Evolutionary conservation across 2,888 invertebrate genomes (phyloP).

Genomic region (Mactromeris polynyma): DNA sequence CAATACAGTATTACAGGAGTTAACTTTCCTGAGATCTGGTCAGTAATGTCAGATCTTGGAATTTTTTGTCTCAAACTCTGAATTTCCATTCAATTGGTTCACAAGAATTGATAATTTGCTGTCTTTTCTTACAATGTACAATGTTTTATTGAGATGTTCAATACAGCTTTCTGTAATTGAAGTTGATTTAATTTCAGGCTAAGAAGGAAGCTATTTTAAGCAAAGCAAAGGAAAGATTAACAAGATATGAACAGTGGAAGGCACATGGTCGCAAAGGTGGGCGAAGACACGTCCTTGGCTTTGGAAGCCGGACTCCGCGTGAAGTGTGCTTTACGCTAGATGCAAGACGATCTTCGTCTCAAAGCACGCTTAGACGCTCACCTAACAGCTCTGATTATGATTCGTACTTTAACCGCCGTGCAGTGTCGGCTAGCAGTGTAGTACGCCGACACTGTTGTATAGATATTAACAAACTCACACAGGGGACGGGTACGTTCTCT

Average conservation of each 20-base stretch:
- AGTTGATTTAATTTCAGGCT: conserved; percentile 74
- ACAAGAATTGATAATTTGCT: too few relatives aligned
- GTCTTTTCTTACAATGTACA: too few relatives aligned
- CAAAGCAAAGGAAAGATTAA: conserved; percentile 81
- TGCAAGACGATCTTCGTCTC: conserved; percentile 83
- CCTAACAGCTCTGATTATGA: conserved; percentile 84
- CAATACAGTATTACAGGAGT: neutral
- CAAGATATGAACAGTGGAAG: conserved; percentile 84
- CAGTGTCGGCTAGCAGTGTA: conserved; percentile 84
- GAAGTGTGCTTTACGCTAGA: conserved; percentile 84
- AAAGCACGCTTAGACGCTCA: conserved; percentile 83
- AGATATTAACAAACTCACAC: conserved; percentile 82
- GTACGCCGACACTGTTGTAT: conserved; percentile 85
- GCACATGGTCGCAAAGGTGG: conserved; percentile 81
- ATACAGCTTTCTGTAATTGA: too few relatives aligned
- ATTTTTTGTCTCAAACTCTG: neutral
- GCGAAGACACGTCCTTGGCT: conserved; percentile 80
- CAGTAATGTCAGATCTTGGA: neutral
- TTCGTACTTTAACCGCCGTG: conserved; percentile 83
- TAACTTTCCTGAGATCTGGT: neutral
- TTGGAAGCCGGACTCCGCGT: conserved; percentile 84
- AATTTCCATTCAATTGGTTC: conserved; percentile 5
- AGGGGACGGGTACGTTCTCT: conserved; percentile 79
- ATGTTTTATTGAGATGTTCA: too few relatives aligned
- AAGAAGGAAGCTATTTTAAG: conserved; percentile 81